These are phyloP conservation scores for Grammomys surdaster DNA, from an alignment of 2,113 vertebrate genomes.

Conservation along the genomic window DNA sequence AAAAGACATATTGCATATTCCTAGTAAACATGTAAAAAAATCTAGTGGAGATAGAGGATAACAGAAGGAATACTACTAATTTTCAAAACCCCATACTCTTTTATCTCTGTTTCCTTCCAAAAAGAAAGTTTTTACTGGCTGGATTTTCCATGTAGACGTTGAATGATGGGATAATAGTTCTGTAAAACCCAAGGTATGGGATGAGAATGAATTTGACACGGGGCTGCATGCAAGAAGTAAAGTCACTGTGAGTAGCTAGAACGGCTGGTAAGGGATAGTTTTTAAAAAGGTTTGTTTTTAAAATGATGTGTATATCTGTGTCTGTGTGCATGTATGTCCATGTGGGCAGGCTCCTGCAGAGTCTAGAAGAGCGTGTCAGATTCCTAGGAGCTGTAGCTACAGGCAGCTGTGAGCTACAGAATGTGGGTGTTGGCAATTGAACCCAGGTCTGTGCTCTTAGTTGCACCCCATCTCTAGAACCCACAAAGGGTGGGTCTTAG, in stretches of 20 bases:
- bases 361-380: no score
- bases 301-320: no score
- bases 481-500: not conserved
- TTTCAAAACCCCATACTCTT: not conserved
- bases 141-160: conserved; percentile 24
- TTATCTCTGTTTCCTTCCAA: conserved; percentile 47
- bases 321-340: not conserved
- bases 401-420: not conserved
- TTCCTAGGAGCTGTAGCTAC: not conserved
- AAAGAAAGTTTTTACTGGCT: not conserved
- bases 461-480: not conserved
- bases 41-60: not conserved
- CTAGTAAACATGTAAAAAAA: not conserved
- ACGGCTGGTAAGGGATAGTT: no score
- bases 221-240: not conserved
- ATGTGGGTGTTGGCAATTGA: not conserved
- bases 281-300: not conserved
- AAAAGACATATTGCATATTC: not conserved
- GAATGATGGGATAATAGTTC: not conserved
- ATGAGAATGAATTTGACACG: not conserved
- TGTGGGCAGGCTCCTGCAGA: not conserved
- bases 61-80: not conserved
- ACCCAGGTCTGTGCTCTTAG: not conserved
- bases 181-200: conserved; percentile 25
- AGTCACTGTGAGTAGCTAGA: not conserved